Evolutionary conservation across 2,888 invertebrate genomes (phyloP).

Genomic region (Idaea dimidiata): DNA sequence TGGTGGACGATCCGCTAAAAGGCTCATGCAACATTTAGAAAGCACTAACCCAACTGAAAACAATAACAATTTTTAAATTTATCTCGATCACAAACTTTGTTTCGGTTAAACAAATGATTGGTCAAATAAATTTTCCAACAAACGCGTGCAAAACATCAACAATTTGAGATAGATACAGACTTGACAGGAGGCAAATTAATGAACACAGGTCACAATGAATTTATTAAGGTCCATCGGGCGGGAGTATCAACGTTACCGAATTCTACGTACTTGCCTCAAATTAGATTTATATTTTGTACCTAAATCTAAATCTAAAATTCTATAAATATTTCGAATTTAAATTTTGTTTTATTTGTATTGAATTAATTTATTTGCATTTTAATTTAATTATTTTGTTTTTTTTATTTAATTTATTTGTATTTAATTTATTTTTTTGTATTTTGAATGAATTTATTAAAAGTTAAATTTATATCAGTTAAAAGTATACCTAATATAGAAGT

Average conservation of each 20-base stretch:
- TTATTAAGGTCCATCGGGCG: slow-evolving; percentile 59
- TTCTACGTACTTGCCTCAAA: neutral
- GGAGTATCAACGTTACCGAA: slow-evolving; percentile 47
- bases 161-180: slow-evolving; percentile 72
- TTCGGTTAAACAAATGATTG: slow-evolving; percentile 54
- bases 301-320: too few species aligned
- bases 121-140: slow-evolving; percentile 61
- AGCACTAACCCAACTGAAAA: slow-evolving; percentile 15
- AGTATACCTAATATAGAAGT: too few species aligned
- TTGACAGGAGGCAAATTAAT: slow-evolving; percentile 71
- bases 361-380: too few species aligned
- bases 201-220: slow-evolving; percentile 66
- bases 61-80: slow-evolving; percentile 50
- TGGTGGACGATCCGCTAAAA: slow-evolving; percentile 2
- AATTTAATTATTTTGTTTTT: too few species aligned
- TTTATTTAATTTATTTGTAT: too few species aligned
- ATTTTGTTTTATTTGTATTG: too few species aligned
- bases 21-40: neutral
- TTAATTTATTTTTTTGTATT: too few species aligned
- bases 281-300: neutral
- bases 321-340: too few species aligned
- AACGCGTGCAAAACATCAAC: slow-evolving; percentile 74
- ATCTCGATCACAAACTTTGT: slow-evolving; percentile 51
- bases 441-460: too few species aligned
- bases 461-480: too few species aligned